Conservation (phyloP, 2,888 invertebrate genomes). For the Nemurella pictetii region DNA sequence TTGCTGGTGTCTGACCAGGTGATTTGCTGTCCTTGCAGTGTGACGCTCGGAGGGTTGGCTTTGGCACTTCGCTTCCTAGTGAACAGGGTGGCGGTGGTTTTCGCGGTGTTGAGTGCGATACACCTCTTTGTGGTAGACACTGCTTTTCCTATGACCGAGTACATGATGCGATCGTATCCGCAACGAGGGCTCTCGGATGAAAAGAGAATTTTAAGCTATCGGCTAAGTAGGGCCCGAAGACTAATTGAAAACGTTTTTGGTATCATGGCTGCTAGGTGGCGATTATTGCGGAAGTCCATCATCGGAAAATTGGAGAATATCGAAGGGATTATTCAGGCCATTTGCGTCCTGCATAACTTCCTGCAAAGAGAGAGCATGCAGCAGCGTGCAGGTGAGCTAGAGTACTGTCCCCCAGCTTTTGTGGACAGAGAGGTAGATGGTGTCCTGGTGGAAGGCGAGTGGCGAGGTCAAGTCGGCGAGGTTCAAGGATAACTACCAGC, state of each 20-base stretch:
- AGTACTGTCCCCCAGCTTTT: background rate
- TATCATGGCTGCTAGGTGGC: background rate
- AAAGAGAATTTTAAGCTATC: background rate
- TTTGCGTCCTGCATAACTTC: background rate
- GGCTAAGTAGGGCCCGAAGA: background rate
- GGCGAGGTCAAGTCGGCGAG: background rate
- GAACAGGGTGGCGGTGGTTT: too few species aligned
- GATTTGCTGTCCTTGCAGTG: too few species aligned
- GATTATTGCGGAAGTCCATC: background rate
- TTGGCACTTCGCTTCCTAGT: too few species aligned
- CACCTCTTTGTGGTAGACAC: too few species aligned
- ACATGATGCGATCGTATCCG: too few species aligned
- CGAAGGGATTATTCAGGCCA: background rate
- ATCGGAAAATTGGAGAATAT: background rate
- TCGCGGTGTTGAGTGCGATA: too few species aligned
- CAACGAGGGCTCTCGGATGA: too few species aligned
- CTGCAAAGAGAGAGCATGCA: background rate
- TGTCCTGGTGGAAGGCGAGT: background rate
- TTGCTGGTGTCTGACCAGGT: too few species aligned
- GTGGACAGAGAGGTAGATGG: background rate
- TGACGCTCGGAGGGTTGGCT: too few species aligned
- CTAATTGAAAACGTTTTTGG: background rate
- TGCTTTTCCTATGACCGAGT: too few species aligned
- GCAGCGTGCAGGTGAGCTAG: background rate
- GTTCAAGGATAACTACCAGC: background rate